Base-by-base conservation (phyloP, 2,113 vertebrate genomes). In the Erythrolamprus reginae region DNA sequence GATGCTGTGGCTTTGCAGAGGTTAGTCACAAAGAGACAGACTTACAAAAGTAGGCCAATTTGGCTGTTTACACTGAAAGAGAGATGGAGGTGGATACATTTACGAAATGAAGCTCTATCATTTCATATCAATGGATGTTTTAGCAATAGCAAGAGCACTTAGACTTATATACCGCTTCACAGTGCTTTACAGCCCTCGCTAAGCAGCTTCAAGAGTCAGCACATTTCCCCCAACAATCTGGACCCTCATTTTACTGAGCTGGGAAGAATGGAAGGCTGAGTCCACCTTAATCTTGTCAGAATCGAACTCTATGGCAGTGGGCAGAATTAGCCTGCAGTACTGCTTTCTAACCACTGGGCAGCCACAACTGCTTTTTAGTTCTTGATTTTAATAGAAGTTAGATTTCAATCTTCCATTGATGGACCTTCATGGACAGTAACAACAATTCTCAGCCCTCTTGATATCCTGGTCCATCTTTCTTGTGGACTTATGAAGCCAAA, bases 1-100 rank as follows among this genome's bases (percentile, higher is more conserved):
- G 56, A 28, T 61, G 61, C 52, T 53, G 33, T 52, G 28, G 56
- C 9, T 86, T 86, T 88, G 24, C 85, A 91, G 50, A 26, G 10
- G 53, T 23, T 33, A 50, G 82, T 38, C 55, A 0, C n/a, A 5
- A 0, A 0, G 24, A 1, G 4, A 10, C 87, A 0, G 0, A 89
- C 21, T 42, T 0, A 0, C 70, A 42, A 58, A 1, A 5, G 3
- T 0, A 3, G 7, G 33, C 47, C 38, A 88, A 55, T 50, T 42
- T 84, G 84, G 58, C 23, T 89, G 28, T 5, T 1, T 51, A n/a
- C 4, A 47, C 0, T 0, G 0, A 56, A 2, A 0, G 0, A 84
- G 0, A 56, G 77, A n/a, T 91, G 84, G 82, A 89, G 33, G 86
- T 82, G 89, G 33, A 24, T 0, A 4, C 0, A 0, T 92, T 84